phyloP scores from a whole-genome alignment of 2,113 vertebrate genomes.

The Propithecus coquereli region DNA sequence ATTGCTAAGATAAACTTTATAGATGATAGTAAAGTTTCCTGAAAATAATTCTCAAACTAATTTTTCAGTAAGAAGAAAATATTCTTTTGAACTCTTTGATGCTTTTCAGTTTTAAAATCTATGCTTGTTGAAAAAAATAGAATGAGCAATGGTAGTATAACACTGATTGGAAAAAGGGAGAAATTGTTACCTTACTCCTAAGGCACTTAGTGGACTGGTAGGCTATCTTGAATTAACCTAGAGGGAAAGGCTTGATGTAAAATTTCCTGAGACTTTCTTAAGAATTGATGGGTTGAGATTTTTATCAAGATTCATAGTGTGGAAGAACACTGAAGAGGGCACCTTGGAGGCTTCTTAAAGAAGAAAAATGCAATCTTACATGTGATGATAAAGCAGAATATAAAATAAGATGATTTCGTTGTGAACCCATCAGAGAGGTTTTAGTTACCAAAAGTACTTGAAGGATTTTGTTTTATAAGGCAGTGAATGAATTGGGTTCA shows the following conservation, averaged over 20 bases:
- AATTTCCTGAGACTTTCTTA: conserved; percentile 14
- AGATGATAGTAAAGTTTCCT: conserved; percentile 15
- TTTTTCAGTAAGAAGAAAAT: conserved; percentile 23
- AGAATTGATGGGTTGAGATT: neutral
- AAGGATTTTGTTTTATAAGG: conserved; percentile 23
- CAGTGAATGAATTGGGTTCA: neutral
- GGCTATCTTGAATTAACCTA: neutral
- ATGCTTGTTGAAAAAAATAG: neutral
- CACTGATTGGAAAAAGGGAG: neutral
- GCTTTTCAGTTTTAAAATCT: conserved; percentile 19
- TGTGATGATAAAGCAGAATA: neutral
- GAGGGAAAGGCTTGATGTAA: neutral
- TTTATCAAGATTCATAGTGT: neutral
- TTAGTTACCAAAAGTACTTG: neutral
- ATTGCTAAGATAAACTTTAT: neutral
- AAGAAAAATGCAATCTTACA: neutral
- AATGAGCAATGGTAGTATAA: neutral
- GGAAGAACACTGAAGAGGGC: neutral
- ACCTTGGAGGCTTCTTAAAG: neutral
- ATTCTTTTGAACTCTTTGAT: neutral
- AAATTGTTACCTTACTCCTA: neutral
- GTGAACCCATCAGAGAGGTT: neutral
- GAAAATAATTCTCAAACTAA: conserved; percentile 25
- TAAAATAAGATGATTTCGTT: neutral
- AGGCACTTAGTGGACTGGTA: neutral